These are phyloP conservation scores for Eleginops maclovinus DNA, from an alignment of 2,113 vertebrate species.

Conservation along the genomic window DNA sequence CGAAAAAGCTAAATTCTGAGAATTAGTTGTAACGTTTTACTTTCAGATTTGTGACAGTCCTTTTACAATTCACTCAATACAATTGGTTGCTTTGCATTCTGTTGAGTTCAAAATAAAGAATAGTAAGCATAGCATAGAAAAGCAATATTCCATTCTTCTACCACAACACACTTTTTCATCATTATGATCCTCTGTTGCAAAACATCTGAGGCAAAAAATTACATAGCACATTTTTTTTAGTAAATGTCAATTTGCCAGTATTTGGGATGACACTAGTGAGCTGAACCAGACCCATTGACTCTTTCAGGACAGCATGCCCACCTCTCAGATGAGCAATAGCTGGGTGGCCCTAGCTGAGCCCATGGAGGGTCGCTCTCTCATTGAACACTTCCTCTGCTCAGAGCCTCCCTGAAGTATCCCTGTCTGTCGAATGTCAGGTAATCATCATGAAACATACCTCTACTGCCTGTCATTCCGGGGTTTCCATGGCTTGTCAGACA, in stretches of 20 bases:
- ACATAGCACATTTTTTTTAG: conserved; percentile 8
- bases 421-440: not conserved
- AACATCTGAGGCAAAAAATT: conserved; percentile 2
- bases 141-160: not conserved
- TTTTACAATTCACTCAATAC: conserved; percentile 20
- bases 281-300: not conserved
- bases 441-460: conserved; percentile 17
- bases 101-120: not conserved
- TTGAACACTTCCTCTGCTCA: not conserved
- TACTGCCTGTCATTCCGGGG: not conserved
- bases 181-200: conserved; percentile 1
- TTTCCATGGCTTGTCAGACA: not conserved
- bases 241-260: not conserved
- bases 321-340: not conserved
- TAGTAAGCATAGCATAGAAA: not conserved
- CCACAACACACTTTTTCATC: conserved; percentile 5
- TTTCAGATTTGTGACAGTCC: conserved; percentile 22
- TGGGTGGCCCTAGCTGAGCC: not conserved
- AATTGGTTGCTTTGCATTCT: not conserved
- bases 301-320: not conserved
- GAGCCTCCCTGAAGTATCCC: not conserved
- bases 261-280: not conserved
- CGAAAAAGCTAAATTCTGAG: conserved; percentile 47
- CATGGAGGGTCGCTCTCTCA: not conserved
- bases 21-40: conserved; percentile 53